phyloP scores from a whole-genome alignment of 2,113 vertebrate species.

The Collichthys lucidus region DNA sequence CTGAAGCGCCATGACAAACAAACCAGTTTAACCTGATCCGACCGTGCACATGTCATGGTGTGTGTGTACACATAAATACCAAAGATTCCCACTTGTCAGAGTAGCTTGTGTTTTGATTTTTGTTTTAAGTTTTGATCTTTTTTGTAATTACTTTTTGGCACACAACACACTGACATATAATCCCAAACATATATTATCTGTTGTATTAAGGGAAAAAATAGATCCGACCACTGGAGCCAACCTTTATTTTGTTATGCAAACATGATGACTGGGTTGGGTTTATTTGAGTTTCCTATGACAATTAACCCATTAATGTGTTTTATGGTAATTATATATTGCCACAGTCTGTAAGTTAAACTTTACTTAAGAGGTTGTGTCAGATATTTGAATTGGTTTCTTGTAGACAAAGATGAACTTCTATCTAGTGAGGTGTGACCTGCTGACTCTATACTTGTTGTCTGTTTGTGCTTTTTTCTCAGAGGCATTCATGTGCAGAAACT shows the following conservation, averaged over 20 bases:
- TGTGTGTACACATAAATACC: background rate
- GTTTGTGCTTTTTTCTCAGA: background rate
- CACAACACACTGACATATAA: too few species aligned
- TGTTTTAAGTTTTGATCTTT: too few species aligned
- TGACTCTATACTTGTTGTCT: background rate
- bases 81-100: background rate
- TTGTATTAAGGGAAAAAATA: too few species aligned
- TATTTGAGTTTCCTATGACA: background rate
- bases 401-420: background rate
- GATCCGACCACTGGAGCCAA: background rate
- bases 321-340: background rate
- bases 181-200: too few species aligned
- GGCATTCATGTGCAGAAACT: background rate
- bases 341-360: background rate
- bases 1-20: background rate
- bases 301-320: background rate
- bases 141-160: too few species aligned
- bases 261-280: background rate
- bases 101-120: background rate
- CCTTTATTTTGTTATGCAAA: conserved; percentile 1
- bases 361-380: background rate
- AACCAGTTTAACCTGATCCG: conserved; percentile 58
- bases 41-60: background rate
- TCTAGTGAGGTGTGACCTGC: background rate
- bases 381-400: background rate